Base-by-base conservation (phyloP, 2,113 vertebrate species). In the Coptodon rendalli region DNA sequence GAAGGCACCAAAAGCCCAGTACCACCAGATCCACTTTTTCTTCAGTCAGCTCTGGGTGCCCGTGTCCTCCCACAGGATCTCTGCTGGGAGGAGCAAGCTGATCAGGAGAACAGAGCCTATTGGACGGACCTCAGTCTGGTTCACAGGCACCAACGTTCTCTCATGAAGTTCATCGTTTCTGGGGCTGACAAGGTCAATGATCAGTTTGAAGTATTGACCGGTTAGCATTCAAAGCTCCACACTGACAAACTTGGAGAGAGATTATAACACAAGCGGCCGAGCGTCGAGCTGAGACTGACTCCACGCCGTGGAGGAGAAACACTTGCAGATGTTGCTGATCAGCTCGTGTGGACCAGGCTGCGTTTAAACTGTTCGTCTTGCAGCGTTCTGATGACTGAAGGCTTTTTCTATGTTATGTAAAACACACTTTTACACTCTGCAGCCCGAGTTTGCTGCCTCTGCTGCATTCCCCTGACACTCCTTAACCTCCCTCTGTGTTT, bases 401-500 rank as follows among this genome's bases (percentile, higher is more conserved):
- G 9, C 0, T 7, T 73, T 76, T 17, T 7, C 40, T 71, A 29
- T 43, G 38, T 86, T 54, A 81, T 53, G 52, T 59, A 85, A 90
- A 90, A 56, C 43, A 53, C 38, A 76, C 48, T 66, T 48, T 17
- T 48, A 76, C 68, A 48, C 6, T 76, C 68, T 48, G 68, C 68
- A 17, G 22, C 66, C 38, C 0, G n/a, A 14, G 22, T 48, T 48
- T 78, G 11, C 22, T 88, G 83, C 54, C 24, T 84, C n/a, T 38
- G 29, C 78, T 63, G 24, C 61, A 34, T 3, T 83, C n/a, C 83
- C 82, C 40, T 86, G 10, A 84, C 81, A 80, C 87, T 84, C 83
- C 81, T 66, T 87, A 83, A 88, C 87, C 83, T 90, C 83, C 22
- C 63, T 80, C 63, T 83, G 19, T 78, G 16, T 85, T 84, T 82